A percentile compares a stretch with the other conserved stretches of the same genome.
Conservation (phyloP, 2,113 vertebrate genomes). For the Hippopotamus amphibius region DNA sequence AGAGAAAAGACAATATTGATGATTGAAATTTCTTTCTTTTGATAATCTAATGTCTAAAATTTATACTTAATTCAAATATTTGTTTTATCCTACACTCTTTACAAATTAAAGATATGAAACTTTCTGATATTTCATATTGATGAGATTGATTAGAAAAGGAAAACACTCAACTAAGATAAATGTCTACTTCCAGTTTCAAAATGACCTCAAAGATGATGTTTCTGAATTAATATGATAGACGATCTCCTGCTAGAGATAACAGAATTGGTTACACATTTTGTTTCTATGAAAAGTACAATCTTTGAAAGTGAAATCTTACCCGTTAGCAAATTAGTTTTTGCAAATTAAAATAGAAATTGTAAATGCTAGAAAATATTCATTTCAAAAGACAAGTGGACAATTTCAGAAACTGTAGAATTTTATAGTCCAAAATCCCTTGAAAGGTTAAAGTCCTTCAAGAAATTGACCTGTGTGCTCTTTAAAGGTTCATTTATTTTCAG, state of each 20-base stretch:
- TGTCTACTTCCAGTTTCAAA: background rate
- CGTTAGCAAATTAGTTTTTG: background rate
- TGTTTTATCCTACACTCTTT: background rate
- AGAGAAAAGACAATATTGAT: background rate
- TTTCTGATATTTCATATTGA: background rate
- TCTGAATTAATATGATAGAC: background rate
- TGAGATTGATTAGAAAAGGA: background rate
- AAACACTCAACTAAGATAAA: slow-evolving; percentile 23
- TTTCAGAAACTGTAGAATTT: background rate
- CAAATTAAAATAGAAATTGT: background rate
- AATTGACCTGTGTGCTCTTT: background rate
- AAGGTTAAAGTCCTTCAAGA: background rate
- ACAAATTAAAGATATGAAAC: background rate
- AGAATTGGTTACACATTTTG: background rate
- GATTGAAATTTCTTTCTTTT: background rate
- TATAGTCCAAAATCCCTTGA: background rate
- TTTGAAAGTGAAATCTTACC: background rate
- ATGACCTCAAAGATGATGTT: background rate
- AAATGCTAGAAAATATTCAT: background rate
- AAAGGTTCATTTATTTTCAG: background rate
- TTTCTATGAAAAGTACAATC: background rate
- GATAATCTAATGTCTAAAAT: background rate
- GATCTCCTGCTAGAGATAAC: background rate
- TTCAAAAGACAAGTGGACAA: background rate
- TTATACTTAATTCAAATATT: background rate